Evolutionary conservation across 2,888 invertebrate genomes (phyloP), one percentile per base, ranked within the genome.

Genomic region (Scaeva pyrastri): DNA sequence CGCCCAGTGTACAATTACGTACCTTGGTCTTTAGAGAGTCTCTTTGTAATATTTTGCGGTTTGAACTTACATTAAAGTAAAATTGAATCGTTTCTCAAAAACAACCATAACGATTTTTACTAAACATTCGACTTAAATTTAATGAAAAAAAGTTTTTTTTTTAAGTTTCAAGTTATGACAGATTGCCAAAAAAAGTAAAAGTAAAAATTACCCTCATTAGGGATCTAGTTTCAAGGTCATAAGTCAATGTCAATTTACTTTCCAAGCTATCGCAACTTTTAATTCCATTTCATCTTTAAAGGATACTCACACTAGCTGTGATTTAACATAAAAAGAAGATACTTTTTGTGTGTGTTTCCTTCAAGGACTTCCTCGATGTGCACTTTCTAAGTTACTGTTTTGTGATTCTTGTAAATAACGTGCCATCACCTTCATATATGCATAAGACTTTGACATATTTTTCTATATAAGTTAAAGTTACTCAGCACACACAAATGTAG

Each of bases 271-370:
- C 52, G 7, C 23, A 8, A 50, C 14, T 2, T 14, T 23, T 23
- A 23, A 12, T 12, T 0, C 26, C 52, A n/a, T 52, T 52, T 0
- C 8, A 26, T 14, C 52, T 52, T 26, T 7, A 52, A 26, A 14
- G 7, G 14, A 14, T 52, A 23, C n/a, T 26, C 23, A 14, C 23
- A 23, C n/a, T 26, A 14, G 2, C 23, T 26, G n/a, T 26, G 8
- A 8, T 14, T 23, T 52, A 6, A 0, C 14, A 12, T 58, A 1
- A 12, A 19, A 58, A 55, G 36, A 64, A 50, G 21, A 26, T 41
- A 79, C 66, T 73, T 48, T 71, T 58, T 75, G 71, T 31, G 31
- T 36, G n/a, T 72, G 60, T 52, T 31, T 43, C 14, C 52, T 60
- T 52, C 36, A 36, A 45, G 52, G 68, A 2, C 12, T 6, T 73